Base-by-base conservation (phyloP, 2,797 vertebrate species). In the Sylvia borin region DNA sequence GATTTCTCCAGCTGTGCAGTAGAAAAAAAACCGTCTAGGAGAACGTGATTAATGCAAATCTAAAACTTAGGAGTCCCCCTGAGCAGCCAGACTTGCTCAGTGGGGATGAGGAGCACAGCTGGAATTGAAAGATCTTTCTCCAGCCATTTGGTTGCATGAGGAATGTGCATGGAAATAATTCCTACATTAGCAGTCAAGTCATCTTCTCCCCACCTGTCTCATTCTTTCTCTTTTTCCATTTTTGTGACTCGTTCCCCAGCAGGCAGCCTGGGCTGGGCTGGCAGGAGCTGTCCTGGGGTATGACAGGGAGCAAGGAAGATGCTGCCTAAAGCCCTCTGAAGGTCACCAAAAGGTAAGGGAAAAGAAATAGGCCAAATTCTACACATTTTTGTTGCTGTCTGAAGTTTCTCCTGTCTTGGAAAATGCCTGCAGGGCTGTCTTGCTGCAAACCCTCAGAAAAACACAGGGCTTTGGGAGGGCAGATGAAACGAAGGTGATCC, bases 311-410 rank as follows among this genome's bases (percentile, higher is more conserved):
- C 1, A 1, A 88, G 80, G 54, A 73, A 83, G 61, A 21, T 4
- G 9, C 48, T 85, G 87, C 67, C 57, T 95, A 83, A 85, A 92
- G 72, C 82, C 92, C 74, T 55, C 78, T 54, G 40, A 36, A 94
- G 94, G 93, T 96, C 96, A 96, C 43, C 5, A 3, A 96, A 95
- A 96, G 95, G 94, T 95, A 85, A 96, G 58, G 24, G 26, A 91
- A 85, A 11, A 60, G 61, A 93, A 94, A 91, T 27, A 94, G 72
- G 76, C 54, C 61, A 76, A 94, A 97, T 97, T 97, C 95, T 96
- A 76, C 58, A 74, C 95, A 96, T 97, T 97, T 94, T 97, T 97
- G 66, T 88, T 75, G 82, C 88, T 86, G 96, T 96, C 94, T 93
- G 93, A 93, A 88, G 54, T 48, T 84, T 95, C 79, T 91, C 70